Evolutionary conservation across 1,140 invertebrate species (phyloP).

Genomic region (Acyrthosiphon pisum): DNA sequence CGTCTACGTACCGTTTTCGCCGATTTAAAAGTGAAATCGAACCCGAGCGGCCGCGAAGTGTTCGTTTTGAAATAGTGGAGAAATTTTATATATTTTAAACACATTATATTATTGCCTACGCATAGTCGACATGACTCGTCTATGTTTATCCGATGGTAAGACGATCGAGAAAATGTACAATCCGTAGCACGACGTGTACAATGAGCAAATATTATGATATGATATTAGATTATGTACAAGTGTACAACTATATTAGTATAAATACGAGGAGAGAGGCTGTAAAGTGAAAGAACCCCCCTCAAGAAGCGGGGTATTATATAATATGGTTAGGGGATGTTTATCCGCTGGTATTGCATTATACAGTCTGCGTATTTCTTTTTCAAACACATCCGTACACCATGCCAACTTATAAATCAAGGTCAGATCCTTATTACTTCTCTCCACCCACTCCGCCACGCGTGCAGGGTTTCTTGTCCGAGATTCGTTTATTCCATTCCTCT

Average conservation of each 20-base stretch:
- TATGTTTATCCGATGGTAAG: neutral
- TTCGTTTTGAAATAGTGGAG: neutral
- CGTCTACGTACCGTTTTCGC: neutral
- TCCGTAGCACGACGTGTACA: too few relatives aligned
- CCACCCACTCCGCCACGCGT: neutral
- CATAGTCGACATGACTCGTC: neutral
- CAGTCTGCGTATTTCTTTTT: neutral
- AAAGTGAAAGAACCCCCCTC: too few relatives aligned
- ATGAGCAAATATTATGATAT: too few relatives aligned
- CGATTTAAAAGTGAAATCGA: neutral
- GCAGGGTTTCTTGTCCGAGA: neutral
- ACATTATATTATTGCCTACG: neutral
- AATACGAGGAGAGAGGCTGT: too few relatives aligned
- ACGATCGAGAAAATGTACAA: too few relatives aligned
- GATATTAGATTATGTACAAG: too few relatives aligned
- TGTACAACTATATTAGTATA: too few relatives aligned
- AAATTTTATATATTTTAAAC: too few relatives aligned
- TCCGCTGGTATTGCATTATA: too few relatives aligned
- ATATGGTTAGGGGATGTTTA: too few relatives aligned
- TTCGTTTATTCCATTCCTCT: neutral
- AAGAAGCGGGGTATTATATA: too few relatives aligned
- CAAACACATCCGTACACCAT: neutral
- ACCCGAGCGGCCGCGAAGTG: neutral
- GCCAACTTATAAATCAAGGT: neutral
- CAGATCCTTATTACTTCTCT: neutral